A percentile compares a stretch with the other conserved stretches of the same genome.
Evolutionary conservation across 2,888 invertebrate species (phyloP).

Genomic region (Onchidella celtica): DNA sequence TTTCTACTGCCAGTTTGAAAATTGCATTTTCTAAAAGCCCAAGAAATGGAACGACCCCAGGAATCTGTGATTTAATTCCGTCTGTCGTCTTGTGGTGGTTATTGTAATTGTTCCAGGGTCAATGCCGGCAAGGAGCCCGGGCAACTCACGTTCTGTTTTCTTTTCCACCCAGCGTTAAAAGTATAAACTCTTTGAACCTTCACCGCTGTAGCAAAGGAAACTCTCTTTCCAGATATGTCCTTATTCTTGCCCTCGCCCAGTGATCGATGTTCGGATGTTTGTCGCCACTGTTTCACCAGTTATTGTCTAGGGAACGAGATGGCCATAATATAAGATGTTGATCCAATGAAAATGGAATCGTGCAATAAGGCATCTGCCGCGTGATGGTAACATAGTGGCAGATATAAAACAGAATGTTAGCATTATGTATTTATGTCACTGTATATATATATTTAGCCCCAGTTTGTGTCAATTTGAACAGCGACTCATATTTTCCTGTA

Average conservation of each 20-base stretch:
- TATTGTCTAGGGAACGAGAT: slow-evolving; percentile 18
- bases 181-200: slow-evolving; percentile 16
- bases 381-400: too few relatives aligned
- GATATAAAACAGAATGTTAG: too few relatives aligned
- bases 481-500: too few relatives aligned
- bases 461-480: too few relatives aligned
- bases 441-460: too few relatives aligned
- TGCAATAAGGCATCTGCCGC: too few relatives aligned
- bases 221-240: slow-evolving; percentile 19
- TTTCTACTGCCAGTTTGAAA: too few relatives aligned
- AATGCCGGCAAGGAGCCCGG: background rate
- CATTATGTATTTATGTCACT: too few relatives aligned
- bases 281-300: background rate
- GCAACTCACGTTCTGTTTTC: background rate
- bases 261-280: slow-evolving; percentile 9
- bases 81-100: slow-evolving; percentile 11
- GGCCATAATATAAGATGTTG: background rate
- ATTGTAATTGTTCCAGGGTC: background rate
- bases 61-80: slow-evolving; percentile 5
- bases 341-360: too few relatives aligned
- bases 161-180: background rate
- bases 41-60: too few relatives aligned
- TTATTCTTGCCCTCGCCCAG: background rate
- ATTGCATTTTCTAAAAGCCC: too few relatives aligned
- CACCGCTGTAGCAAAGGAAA: background rate